Evolutionary conservation across 2,797 vertebrate genomes (phyloP).

Genomic region (Xiphophorus birchmanni): DNA sequence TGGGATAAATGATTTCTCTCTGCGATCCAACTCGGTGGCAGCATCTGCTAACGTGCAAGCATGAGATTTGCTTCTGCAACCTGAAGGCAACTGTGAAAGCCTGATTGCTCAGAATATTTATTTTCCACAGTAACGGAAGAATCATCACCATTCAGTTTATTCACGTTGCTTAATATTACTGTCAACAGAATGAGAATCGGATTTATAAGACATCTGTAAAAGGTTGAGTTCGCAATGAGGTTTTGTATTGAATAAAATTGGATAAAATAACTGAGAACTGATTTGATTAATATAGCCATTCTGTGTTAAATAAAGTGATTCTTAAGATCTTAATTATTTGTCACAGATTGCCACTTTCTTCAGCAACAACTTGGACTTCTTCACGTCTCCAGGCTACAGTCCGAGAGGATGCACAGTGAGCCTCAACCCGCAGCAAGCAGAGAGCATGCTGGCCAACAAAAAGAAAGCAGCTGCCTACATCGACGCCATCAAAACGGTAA

Average conservation of each 20-base stretch:
- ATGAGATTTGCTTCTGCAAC: slow-evolving; percentile 24
- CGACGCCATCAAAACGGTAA: slow-evolving; percentile 87
- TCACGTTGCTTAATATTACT: slow-evolving; percentile 36
- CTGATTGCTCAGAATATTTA: slow-evolving; percentile 43
- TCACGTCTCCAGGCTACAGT: slow-evolving; percentile 87
- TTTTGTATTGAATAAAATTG: not conserved
- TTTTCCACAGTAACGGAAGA: slow-evolving; percentile 27
- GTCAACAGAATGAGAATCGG: slow-evolving; percentile 22
- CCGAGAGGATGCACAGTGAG: slow-evolving; percentile 82
- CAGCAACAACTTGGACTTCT: slow-evolving; percentile 94
- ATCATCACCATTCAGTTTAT: slow-evolving; percentile 37
- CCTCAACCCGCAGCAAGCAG: slow-evolving; percentile 88
- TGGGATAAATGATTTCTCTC: slow-evolving; percentile 48
- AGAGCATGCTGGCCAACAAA: slow-evolving; percentile 93
- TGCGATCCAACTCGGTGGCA: slow-evolving; percentile 45
- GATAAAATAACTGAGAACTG: not conserved
- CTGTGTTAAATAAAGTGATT: slow-evolving; percentile 3
- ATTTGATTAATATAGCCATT: not conserved
- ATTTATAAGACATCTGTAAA: not conserved
- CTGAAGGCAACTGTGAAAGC: slow-evolving; percentile 26
- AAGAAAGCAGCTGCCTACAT: slow-evolving; percentile 89
- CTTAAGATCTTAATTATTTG: not conserved
- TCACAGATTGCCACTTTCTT: slow-evolving; percentile 95
- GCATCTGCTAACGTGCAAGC: slow-evolving; percentile 24
- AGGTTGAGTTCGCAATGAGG: not conserved